Evolutionary conservation across 2,888 invertebrate species (phyloP).

Genomic region (Digitonthophagus gazella): DNA sequence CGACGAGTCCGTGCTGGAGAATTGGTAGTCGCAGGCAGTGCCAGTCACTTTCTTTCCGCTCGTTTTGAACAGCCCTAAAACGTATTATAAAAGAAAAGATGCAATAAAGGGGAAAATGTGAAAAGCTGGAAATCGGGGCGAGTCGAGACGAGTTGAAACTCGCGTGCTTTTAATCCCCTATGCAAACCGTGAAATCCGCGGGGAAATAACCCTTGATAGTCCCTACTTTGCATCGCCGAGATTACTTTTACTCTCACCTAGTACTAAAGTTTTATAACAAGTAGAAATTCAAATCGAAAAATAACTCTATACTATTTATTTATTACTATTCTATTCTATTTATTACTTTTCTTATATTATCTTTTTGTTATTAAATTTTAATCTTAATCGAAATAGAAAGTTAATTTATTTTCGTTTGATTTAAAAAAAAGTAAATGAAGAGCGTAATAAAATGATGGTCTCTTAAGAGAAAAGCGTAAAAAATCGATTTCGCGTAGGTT

Average conservation of each 20-base stretch:
- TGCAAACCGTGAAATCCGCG: background rate
- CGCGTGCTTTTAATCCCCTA: background rate
- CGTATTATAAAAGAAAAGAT: constrained; percentile 14
- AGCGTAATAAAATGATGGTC: no score
- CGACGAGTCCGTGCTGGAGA: constrained; percentile 70
- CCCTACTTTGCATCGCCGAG: background rate
- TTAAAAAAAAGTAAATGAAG: background rate
- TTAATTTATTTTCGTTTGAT: background rate
- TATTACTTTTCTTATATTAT: no score
- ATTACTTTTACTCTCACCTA: background rate
- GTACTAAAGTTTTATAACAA: background rate
- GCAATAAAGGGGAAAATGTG: background rate
- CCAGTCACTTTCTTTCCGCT: constrained; percentile 75
- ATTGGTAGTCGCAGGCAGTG: constrained; percentile 83
- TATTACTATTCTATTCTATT: no score
- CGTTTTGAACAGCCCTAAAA: constrained; percentile 75
- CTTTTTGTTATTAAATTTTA: no score
- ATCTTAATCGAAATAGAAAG: no score
- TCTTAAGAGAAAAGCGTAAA: no score
- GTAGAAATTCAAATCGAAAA: no score
- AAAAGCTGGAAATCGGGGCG: background rate
- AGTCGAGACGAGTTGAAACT: background rate
- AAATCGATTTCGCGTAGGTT: background rate
- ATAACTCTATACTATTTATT: no score
- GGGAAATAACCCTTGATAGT: background rate